Evolutionary conservation across 2,888 invertebrate species (phyloP).

Genomic region (Drosophila paracracens): DNA sequence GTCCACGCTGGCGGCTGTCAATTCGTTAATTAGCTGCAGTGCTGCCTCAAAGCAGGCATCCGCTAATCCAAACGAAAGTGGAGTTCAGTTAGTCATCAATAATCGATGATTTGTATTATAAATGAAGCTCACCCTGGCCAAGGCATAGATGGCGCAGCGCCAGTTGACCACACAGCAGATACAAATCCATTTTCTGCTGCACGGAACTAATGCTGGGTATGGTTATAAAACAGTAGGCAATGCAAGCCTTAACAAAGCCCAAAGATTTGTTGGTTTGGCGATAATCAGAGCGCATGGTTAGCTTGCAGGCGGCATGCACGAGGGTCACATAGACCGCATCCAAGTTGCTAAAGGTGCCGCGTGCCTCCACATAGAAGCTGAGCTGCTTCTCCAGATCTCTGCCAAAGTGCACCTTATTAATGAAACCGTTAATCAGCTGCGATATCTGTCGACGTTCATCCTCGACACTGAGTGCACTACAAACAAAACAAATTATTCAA

Average conservation of each 20-base stretch:
- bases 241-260: slow-evolving; percentile 96
- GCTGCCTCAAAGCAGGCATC: slow-evolving; percentile 97
- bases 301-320: slow-evolving; percentile 94
- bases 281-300: slow-evolving; percentile 89
- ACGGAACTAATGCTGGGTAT: slow-evolving; percentile 96
- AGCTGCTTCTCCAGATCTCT: slow-evolving; percentile 96
- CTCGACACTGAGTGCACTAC: slow-evolving; percentile 94
- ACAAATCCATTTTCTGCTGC: slow-evolving; percentile 92
- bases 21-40: slow-evolving; percentile 91
- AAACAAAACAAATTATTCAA: background rate
- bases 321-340: slow-evolving; percentile 94
- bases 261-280: slow-evolving; percentile 92
- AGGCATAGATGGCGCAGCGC: slow-evolving; percentile 95
- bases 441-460: slow-evolving; percentile 96
- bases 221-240: slow-evolving; percentile 97
- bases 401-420: slow-evolving; percentile 92
- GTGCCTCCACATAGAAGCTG: slow-evolving; percentile 96
- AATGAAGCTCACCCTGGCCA: slow-evolving; percentile 90
- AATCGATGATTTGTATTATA: background rate
- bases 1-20: slow-evolving; percentile 89
- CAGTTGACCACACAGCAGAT: slow-evolving; percentile 94
- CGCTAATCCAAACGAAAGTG: slow-evolving; percentile 87
- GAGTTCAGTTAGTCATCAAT: background rate
- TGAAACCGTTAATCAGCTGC: slow-evolving; percentile 91
- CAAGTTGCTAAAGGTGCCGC: slow-evolving; percentile 95